These are phyloP conservation scores for Pseudomyrmex gracilis DNA, from an alignment of 1,140 invertebrate genomes.

Conservation along the genomic window DNA sequence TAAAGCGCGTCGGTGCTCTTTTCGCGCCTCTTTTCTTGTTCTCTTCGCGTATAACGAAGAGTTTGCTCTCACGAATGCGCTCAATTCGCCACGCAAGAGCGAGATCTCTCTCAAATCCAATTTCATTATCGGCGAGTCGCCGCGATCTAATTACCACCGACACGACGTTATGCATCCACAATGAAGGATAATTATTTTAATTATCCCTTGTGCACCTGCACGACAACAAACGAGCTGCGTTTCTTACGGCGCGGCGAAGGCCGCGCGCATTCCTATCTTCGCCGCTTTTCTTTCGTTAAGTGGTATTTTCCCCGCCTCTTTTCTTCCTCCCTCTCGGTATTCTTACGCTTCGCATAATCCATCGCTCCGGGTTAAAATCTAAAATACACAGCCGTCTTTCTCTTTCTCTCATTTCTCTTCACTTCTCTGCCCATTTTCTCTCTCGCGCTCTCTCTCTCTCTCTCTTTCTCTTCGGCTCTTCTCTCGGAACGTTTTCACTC, in stretches of 20 bases:
- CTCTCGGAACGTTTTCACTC: not conserved
- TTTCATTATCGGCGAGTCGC: constrained; percentile 50
- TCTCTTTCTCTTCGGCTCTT: not conserved
- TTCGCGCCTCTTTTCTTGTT: not conserved
- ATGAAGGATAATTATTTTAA: constrained; percentile 66
- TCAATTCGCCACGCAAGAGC: constrained; percentile 17
- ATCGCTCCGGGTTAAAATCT: constrained; percentile 65
- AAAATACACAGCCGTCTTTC: constrained; percentile 51
- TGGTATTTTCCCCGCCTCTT: constrained; percentile 12
- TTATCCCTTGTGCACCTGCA: constrained; percentile 37
- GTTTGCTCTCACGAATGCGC: not conserved
- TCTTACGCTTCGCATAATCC: constrained; percentile 61
- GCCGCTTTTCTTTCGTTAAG: constrained; percentile 55
- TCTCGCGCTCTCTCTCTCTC: not conserved
- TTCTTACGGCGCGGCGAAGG: constrained; percentile 12
- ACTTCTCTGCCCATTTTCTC: not conserved
- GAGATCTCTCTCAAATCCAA: constrained; percentile 23
- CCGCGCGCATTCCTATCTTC: constrained; percentile 6
- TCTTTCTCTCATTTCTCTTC: not conserved
- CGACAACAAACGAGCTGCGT: constrained; percentile 58
- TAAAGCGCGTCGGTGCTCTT: not conserved
- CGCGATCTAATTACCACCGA: constrained; percentile 43
- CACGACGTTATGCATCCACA: constrained; percentile 2
- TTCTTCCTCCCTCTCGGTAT: constrained; percentile 27
- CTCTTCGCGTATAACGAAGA: not conserved